Base-by-base conservation (phyloP, 1,140 invertebrate genomes). In the Rhynchophorus ferrugineus region DNA sequence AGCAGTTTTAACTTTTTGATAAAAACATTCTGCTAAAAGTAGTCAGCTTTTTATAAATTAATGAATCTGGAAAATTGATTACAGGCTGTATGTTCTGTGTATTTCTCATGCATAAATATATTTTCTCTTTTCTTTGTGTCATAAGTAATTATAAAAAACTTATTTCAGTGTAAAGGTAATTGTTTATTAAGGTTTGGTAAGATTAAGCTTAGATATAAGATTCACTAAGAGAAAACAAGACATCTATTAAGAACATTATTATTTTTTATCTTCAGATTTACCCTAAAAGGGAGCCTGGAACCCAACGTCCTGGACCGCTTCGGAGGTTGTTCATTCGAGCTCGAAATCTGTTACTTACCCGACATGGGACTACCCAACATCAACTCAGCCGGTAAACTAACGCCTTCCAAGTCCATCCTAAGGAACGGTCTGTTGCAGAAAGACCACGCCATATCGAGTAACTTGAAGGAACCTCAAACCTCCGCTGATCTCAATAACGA, bases 271-370 rank as follows among this genome's bases (percentile, higher is more conserved):
- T 65, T 19, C 66, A 86, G 84, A 48, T 87, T 80, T 58, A 78
- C 74, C 2, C 63, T 87, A 8, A 73, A 82, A 44, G 85, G 84
- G 0, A 78, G 78, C 68, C 66, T 77, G 8, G 72, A 76, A 54
- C 65, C 65, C 18, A 64, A 56, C 37, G 19, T 44, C 3, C 9
- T 57, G 3, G 29, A 57, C 17, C 60, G 61, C 29, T 65, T 71
- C 45, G 81, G 61, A 64, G 73, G 61, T 55, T 87, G 63, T 77
- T 75, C 80, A 1, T 90, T 92, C 69, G 87, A 91, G 66, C 64
- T 92, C 45, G 89, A 92, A 74, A 83, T 91, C 11, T 89, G 88
- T 66, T 69, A 78, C 8, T 64, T 84, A 8, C 73, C 75, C 48
- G 65, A 57, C 54, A 60, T 63, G 53, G 68, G 56, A 61, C 61